Evolutionary conservation across 2,113 vertebrate species (phyloP), one percentile per base, ranked within the genome.

Genomic region (Cathartes aura): DNA sequence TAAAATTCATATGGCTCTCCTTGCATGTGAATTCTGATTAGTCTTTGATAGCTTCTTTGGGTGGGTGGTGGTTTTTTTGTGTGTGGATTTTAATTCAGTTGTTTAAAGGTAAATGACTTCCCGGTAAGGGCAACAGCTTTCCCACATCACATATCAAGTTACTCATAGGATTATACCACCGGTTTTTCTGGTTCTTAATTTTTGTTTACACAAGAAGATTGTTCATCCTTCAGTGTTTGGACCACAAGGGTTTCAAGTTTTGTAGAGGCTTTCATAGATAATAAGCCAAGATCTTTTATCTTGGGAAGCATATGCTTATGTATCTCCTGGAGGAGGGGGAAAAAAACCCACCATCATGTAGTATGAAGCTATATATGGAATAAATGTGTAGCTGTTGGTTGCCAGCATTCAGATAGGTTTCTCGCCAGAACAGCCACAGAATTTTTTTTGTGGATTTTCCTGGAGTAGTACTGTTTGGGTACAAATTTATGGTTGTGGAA

Each of bases 141-240:
- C 55, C 53, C 42, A 45, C 1, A 5, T 92, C 15, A 15, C 16
- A 2, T 91, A 70, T 6, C 17, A 40, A 11, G 30, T 87, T 91
- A 64, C 36, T 87, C 38, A 78, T 34, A 71, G 63, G 75, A 42
- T 82, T 78, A 68, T 67, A 32, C 47, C 16, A 56, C 81, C 75
- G 27, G 24, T 85, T 90, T 96, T 96, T 96, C 84, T 85, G 18
- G 70, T 82, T 95, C 60, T 87, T 89, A 79, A 36, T 60, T 87
- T 78, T 84, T 93, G 36, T 91, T 95, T 95, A 45, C 67, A 50
- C 18, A 48, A 72, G 52, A 91, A 87, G 81, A 40, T 66, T 76
- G 48, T 79, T 96, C 70, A 79, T 85, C 56, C 36, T 68, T 85
- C n/a, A 56, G 32, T 89, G 20, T 63, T 89, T 91, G 62, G 18